Evolutionary conservation across 2,113 vertebrate genomes (phyloP), one percentile per base, ranked within the genome.

Genomic region (Paramisgurnus dabryanus): DNA sequence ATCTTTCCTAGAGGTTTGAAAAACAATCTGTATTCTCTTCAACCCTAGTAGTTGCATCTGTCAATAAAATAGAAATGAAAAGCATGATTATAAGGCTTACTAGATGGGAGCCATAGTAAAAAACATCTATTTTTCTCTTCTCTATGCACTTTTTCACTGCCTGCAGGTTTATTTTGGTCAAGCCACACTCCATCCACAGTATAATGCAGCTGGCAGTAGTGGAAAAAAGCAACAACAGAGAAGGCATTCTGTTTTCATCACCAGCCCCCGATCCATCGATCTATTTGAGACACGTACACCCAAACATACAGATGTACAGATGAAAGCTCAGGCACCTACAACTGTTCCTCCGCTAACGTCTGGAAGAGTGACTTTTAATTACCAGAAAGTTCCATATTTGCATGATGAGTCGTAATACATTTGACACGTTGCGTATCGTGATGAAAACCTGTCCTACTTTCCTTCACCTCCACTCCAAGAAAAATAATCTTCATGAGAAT

Each of bases 1-100:
- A 85, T 80, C 85, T 87, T 89, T 90, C 87, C 87, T 87, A 81
- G 85, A 83, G 88, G 81, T 92, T 88, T 49, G 47, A 82, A 89
- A 90, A 88, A 85, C 78, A 88, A 89, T 90, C 86, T 61, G 34
- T 88, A 74, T 84, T 89, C 85, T 57, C 43, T 78, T 41, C 84
- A 61, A 82, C 83, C 82, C 86, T 86, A 77, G 84, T 86, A 88
- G 88, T 89, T 89, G 90, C 88, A 91, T 92, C 89, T 91, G 90
- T 93, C 92, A 93, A 92, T 93, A 93, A 90, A 89, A 88, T 84
- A 85, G 83, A 91, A 90, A 87, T 88, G 88, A 88, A 89, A 80
- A 83, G 72, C 83, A 85, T 91, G 89, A 90, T 93, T 93, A 89
- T 91, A 91, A 91, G 92, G 90, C 90, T 91, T 90, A 85, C 85